These are phyloP conservation scores for Hydrocynus forskahlii DNA, from an alignment of 2,797 vertebrate genomes.

Conservation along the genomic window DNA sequence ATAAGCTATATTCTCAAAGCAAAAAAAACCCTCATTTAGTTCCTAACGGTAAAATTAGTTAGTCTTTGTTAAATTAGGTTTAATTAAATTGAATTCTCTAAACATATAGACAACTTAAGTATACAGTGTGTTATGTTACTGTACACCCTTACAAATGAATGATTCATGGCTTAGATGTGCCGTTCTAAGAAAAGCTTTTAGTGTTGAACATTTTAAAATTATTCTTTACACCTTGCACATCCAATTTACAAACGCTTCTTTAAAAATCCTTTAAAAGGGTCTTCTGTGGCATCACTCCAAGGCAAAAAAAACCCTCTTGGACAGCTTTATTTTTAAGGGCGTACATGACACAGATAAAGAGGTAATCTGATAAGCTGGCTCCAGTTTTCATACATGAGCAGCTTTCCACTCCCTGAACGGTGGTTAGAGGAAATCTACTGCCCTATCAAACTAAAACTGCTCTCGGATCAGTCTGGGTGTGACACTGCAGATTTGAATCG, in stretches of 20 bases:
- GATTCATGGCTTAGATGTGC: background rate
- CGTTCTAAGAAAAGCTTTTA: background rate
- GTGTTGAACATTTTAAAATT: background rate
- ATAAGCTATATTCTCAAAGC: background rate
- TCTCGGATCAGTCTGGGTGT: conserved; percentile 11
- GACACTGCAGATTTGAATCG: conserved; percentile 17
- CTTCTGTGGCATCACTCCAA: background rate
- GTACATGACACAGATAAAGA: background rate
- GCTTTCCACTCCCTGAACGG: conserved; percentile 8
- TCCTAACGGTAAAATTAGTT: background rate
- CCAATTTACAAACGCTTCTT: background rate
- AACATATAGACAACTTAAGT: no score
- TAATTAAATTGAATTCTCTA: no score
- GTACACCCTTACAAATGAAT: no score
- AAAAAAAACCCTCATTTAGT: no score
- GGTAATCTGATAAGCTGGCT: conserved; percentile 17
- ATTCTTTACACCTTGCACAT: background rate
- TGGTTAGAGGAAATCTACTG: background rate
- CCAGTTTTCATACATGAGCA: conserved; percentile 33
- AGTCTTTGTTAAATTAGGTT: no score
- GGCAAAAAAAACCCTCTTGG: background rate
- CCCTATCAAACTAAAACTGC: conserved; percentile 21
- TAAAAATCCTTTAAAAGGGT: background rate
- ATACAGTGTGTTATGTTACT: no score
- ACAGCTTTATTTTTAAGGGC: background rate